Conservation (phyloP, 2,888 invertebrate species). For the Drosophila aldrichi region DNA sequence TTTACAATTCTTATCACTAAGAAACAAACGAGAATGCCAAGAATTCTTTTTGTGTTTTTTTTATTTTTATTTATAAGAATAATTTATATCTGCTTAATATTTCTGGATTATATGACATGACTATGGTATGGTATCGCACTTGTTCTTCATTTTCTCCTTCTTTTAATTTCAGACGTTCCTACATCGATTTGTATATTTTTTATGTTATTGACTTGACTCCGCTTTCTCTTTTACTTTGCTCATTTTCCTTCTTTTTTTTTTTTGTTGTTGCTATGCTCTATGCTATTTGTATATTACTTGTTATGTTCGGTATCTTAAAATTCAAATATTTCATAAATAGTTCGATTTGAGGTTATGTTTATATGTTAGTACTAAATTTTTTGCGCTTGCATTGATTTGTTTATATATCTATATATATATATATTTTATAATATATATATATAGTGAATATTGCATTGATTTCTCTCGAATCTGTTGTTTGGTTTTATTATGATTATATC, state of each 20-base stretch:
- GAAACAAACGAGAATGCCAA: slow-evolving; percentile 12
- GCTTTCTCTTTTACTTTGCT: slow-evolving; percentile 17
- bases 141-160: slow-evolving; percentile 6
- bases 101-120: slow-evolving; percentile 77
- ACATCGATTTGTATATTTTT: slow-evolving; percentile 23
- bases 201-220: slow-evolving; percentile 43
- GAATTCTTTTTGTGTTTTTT: slow-evolving; percentile 45
- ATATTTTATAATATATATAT: slow-evolving; percentile 29
- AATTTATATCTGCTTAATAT: slow-evolving; percentile 83
- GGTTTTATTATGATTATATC: slow-evolving; percentile 66
- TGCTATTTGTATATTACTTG: slow-evolving; percentile 29
- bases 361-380: slow-evolving; percentile 55
- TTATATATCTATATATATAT: slow-evolving; percentile 37
- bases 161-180: slow-evolving; percentile 26
- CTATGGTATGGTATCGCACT: slow-evolving; percentile 78
- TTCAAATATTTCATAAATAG: slow-evolving; percentile 54
- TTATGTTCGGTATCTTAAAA: slow-evolving; percentile 47
- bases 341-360: slow-evolving; percentile 36
- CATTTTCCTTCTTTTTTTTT: background rate
- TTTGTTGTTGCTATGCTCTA: slow-evolving; percentile 38
- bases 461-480: slow-evolving; percentile 27
- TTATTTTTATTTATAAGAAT: slow-evolving; percentile 83
- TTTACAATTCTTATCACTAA: background rate
- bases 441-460: slow-evolving; percentile 72
- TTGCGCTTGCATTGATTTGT: slow-evolving; percentile 60